Percentiles rank a stretch among this genome's conserved stretches.
Conservation (phyloP, 2,888 invertebrate genomes). For the Drosophila histrio region DNA sequence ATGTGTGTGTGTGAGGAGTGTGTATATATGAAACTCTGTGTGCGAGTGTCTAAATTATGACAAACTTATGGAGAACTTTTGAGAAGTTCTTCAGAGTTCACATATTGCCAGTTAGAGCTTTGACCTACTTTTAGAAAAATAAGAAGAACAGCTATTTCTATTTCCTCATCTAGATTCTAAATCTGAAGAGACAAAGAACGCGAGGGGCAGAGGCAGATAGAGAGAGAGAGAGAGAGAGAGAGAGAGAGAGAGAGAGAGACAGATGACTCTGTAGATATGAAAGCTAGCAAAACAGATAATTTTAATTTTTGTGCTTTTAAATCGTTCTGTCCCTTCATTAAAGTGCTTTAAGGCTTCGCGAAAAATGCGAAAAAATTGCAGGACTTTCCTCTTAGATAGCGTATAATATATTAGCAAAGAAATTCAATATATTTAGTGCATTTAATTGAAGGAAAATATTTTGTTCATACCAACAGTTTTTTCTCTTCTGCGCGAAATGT, state of each 20-base stretch:
- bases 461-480: no score
- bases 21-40: not conserved
- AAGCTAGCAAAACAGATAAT: no score
- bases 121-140: conserved; percentile 13
- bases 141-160: not conserved
- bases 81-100: conserved; percentile 11
- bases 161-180: not conserved
- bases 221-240: not conserved
- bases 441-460: no score
- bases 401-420: no score
- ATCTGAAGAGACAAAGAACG: not conserved
- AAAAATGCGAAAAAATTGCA: no score
- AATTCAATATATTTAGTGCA: no score
- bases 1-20: not conserved
- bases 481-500: no score
- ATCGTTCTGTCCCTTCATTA: no score
- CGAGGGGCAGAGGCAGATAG: not conserved
- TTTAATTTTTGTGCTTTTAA: no score
- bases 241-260: not conserved
- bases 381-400: no score
- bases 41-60: not conserved
- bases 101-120: conserved; percentile 18
- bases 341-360: no score
- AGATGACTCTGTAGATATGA: not conserved
- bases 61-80: conserved; percentile 1